Percentiles rank a stretch among this genome's conserved stretches.
These are phyloP conservation scores for Tipula helvola DNA, from an alignment of 2,888 invertebrate species.

Conservation along the genomic window DNA sequence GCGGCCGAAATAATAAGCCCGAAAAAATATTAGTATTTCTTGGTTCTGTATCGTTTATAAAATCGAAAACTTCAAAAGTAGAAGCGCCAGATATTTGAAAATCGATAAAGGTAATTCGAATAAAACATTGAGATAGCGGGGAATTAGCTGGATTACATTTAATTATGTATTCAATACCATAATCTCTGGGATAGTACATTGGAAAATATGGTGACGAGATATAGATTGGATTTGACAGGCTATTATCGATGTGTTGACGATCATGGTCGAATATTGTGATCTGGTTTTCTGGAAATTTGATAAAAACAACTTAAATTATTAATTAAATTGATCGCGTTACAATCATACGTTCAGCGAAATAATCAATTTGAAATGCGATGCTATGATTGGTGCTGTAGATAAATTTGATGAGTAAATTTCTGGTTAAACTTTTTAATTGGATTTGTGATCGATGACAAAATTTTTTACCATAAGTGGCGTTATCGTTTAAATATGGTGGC, in stretches of 20 bases:
- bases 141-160: conserved; percentile 40
- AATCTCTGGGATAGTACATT: conserved; percentile 49
- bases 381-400: neutral
- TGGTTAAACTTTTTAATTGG: neutral
- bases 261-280: conserved; percentile 39
- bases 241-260: conserved; percentile 30
- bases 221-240: conserved; percentile 29
- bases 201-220: conserved; percentile 58
- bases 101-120: conserved; percentile 52
- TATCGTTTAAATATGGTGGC: conserved; percentile 45
- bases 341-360: neutral
- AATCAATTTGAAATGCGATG: neutral
- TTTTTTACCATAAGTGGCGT: neutral
- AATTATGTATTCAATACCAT: conserved; percentile 50
- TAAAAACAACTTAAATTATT: conserved; percentile 8
- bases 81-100: conserved; percentile 52
- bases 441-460: neutral
- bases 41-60: conserved; percentile 43
- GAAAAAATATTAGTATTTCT: conserved; percentile 50
- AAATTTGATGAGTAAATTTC: neutral
- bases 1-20: conserved; percentile 54
- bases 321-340: neutral
- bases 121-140: conserved; percentile 35
- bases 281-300: conserved; percentile 40
- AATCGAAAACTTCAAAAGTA: conserved; percentile 44